phyloP scores from a whole-genome alignment of 1,140 invertebrate genomes.

The Phymorhynchus buccinoides region DNA sequence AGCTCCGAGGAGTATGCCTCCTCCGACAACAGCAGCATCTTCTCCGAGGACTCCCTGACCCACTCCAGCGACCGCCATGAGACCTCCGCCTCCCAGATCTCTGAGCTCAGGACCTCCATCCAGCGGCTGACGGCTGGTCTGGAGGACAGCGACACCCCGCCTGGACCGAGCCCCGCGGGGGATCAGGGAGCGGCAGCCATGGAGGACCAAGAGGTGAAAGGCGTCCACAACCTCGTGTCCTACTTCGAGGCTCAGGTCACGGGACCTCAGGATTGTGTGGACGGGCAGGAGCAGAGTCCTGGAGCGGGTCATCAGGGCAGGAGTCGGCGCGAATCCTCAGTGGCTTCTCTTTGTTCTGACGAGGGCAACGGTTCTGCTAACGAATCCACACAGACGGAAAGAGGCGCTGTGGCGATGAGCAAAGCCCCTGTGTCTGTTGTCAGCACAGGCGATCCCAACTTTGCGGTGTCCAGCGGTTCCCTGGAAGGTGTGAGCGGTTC shows the following conservation, averaged over 20 bases:
- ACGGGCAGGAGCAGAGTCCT: neutral
- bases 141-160: neutral
- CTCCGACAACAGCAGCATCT: constrained; percentile 66
- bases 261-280: neutral
- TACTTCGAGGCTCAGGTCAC: constrained; percentile 19
- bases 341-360: neutral
- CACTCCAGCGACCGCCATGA: constrained; percentile 14
- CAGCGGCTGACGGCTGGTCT: constrained; percentile 39
- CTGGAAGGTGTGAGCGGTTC: constrained; percentile 4
- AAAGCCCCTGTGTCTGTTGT: constrained; percentile 58
- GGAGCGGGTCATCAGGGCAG: neutral
- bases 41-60: constrained; percentile 62
- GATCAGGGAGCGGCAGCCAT: neutral
- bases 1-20: constrained; percentile 67
- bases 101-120: constrained; percentile 31
- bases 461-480: neutral
- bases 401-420: constrained; percentile 32
- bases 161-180: neutral
- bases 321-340: neutral
- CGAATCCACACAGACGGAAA: constrained; percentile 39
- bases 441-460: constrained; percentile 54
- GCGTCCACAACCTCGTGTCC: constrained; percentile 17
- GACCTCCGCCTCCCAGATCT: constrained; percentile 31
- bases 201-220: neutral
- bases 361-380: constrained; percentile 15